These are phyloP conservation scores for Pedetes capensis DNA, from an alignment of 2,113 vertebrate species.

Conservation along the genomic window DNA sequence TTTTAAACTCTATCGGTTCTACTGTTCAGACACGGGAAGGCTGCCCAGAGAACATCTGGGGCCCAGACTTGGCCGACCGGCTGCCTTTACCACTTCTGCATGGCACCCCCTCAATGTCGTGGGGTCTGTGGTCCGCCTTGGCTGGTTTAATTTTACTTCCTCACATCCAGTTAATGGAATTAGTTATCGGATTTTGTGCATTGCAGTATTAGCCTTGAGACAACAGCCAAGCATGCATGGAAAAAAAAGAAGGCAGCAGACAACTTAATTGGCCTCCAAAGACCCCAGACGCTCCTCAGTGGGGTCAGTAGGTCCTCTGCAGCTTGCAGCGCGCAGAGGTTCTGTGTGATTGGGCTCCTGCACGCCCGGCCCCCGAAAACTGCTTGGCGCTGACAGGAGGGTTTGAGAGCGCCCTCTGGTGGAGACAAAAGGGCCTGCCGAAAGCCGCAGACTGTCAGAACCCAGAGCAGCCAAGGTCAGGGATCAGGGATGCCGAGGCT, in stretches of 20 bases:
- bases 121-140: neutral
- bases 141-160: neutral
- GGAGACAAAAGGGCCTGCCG: neutral
- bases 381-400: fast-evolving
- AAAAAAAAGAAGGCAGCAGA: neutral
- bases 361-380: too few relatives aligned
- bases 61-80: too few relatives aligned
- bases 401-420: slow-evolving; percentile 27
- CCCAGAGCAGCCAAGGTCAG: neutral
- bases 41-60: neutral
- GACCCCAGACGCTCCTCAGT: fast-evolving
- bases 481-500: too few relatives aligned
- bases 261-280: neutral
- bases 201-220: neutral
- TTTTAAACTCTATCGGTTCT: neutral
- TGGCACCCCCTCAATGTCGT: neutral
- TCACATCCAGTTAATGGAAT: neutral
- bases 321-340: fast-evolving
- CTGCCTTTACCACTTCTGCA: neutral
- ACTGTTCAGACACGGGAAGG: neutral
- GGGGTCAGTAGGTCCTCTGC: too few relatives aligned
- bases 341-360: neutral
- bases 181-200: neutral
- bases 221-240: neutral
- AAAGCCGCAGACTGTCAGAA: fast-evolving